Percentiles rank a stretch among this genome's conserved stretches.
These are phyloP conservation scores for Eulemur rubriventer DNA, from an alignment of 2,797 vertebrate genomes.

Conservation along the genomic window DNA sequence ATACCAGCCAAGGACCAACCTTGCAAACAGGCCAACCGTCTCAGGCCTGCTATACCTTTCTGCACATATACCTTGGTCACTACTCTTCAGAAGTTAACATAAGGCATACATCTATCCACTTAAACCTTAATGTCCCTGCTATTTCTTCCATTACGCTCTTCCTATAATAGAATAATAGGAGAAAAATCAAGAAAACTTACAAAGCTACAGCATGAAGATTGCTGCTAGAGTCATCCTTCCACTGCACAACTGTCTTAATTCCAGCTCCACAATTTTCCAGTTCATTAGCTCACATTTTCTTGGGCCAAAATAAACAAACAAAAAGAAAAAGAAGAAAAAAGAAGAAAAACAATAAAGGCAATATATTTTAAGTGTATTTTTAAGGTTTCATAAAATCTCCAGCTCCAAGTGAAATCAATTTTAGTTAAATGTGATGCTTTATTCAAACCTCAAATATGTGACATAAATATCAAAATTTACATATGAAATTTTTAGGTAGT, in stretches of 20 bases:
- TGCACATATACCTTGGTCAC: background rate
- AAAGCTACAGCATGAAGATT: background rate
- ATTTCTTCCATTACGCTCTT: background rate
- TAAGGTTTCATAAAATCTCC: background rate
- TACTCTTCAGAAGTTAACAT: background rate
- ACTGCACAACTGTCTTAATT: background rate
- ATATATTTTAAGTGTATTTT: background rate
- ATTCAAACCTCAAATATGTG: conserved; percentile 19
- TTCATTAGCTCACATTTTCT: background rate
- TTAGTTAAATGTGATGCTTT: background rate
- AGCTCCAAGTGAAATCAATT: conserved; percentile 4
- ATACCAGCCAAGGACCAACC: background rate
- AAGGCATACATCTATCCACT: background rate
- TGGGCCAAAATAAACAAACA: background rate
- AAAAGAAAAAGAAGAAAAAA: background rate
- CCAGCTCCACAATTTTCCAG: background rate
- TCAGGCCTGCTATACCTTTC: background rate
- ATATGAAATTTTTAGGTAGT: background rate
- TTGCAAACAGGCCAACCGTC: background rate
- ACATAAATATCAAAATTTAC: conserved; percentile 26
- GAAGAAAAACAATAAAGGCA: background rate
- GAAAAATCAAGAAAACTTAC: background rate
- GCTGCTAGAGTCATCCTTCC: background rate
- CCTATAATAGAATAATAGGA: background rate
- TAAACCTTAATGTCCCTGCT: background rate